Evolutionary conservation across 2,888 invertebrate genomes (phyloP).

Genomic region (Mantis religiosa): DNA sequence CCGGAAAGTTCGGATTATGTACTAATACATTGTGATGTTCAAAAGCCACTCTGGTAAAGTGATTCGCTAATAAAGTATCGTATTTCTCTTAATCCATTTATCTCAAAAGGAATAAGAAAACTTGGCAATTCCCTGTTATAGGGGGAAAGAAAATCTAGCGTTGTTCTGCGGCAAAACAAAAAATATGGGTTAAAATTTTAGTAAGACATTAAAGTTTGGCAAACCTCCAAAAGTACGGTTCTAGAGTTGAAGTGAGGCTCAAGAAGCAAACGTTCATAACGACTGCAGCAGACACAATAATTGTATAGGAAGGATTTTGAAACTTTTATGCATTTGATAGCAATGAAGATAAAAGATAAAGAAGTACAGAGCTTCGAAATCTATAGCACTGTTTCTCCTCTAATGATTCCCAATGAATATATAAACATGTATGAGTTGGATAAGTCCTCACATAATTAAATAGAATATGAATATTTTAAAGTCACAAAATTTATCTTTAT

Average conservation of each 20-base stretch:
- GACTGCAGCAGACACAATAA: no score
- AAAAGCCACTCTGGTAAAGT: not conserved
- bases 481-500: no score
- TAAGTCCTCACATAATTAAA: no score
- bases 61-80: not conserved
- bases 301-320: no score
- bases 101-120: not conserved
- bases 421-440: no score
- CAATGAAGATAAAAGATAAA: no score
- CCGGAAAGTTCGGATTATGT: not conserved
- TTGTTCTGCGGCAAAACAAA: not conserved
- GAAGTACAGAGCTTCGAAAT: no score
- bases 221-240: not conserved
- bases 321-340: no score
- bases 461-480: no score
- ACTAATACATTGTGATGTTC: not conserved
- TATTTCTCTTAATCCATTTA: not conserved
- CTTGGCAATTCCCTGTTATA: not conserved
- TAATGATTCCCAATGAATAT: no score
- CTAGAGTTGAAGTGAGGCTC: not conserved
- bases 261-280: no score
- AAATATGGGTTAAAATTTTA: not conserved
- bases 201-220: not conserved
- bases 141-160: not conserved
- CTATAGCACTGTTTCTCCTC: no score